Conservation (phyloP, 2,797 vertebrate genomes). For the Brachyalestes nurse region DNA sequence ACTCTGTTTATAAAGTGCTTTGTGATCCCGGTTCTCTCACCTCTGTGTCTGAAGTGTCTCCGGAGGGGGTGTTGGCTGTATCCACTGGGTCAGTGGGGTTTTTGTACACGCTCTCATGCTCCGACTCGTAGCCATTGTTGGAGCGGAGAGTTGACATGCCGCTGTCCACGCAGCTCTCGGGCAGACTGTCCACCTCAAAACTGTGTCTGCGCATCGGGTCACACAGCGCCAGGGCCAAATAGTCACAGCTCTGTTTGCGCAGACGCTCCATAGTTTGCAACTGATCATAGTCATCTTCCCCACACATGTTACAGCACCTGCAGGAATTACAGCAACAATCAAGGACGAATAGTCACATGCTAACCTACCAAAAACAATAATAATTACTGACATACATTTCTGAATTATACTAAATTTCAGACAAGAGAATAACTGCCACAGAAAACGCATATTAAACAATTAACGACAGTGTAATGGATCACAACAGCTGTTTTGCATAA, state of each 20-base stretch:
- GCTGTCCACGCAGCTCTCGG: conserved; percentile 91
- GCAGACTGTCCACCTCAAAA: conserved; percentile 89
- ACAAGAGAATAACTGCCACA: neutral
- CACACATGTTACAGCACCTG: conserved; percentile 81
- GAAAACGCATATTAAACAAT: neutral
- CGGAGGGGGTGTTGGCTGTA: conserved; percentile 71
- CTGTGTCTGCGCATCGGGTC: conserved; percentile 90
- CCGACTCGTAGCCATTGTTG: conserved; percentile 88
- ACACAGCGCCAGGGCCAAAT: conserved; percentile 86
- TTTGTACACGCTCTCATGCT: conserved; percentile 80
- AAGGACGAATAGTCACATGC: neutral
- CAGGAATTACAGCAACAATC: neutral
- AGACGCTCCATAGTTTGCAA: conserved; percentile 40
- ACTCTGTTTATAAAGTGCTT: neutral
- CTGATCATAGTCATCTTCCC: conserved; percentile 83
- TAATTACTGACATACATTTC: neutral
- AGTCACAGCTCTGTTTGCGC: conserved; percentile 68
- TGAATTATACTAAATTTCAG: neutral
- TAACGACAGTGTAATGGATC: neutral
- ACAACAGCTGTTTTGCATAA: neutral
- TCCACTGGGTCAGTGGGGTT: conserved; percentile 67
- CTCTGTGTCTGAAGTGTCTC: conserved; percentile 85
- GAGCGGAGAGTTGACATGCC: conserved; percentile 91
- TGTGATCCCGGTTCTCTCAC: conserved; percentile 72
- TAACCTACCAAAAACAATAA: neutral